phyloP scores from a whole-genome alignment of 2,797 vertebrate genomes.

The Coranthus polyacanthus region DNA sequence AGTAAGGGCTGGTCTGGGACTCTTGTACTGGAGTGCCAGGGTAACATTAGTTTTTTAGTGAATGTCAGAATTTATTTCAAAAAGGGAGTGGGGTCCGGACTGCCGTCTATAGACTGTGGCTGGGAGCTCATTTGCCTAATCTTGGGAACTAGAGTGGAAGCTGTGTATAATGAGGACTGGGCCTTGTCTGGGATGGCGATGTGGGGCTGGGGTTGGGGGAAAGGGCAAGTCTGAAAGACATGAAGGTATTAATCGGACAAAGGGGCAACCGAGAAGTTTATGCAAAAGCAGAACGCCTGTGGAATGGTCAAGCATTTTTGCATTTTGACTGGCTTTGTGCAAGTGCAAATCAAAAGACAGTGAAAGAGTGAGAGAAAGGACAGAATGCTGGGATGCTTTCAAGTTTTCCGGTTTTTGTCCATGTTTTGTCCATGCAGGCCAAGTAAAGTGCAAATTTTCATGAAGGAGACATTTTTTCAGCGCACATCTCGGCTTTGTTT shows the following conservation, averaged over 20 bases:
- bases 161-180: constrained; percentile 85
- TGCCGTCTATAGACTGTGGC: constrained; percentile 81
- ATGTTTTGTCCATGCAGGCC: constrained; percentile 2
- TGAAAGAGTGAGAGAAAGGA: constrained; percentile 55
- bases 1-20: constrained; percentile 11
- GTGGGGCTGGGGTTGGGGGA: constrained; percentile 49
- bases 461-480: constrained; percentile 34
- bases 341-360: constrained; percentile 65
- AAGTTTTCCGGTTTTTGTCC: constrained; percentile 66
- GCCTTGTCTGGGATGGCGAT: constrained; percentile 78
- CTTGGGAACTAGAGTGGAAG: constrained; percentile 91
- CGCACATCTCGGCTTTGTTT: constrained; percentile 53
- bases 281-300: constrained; percentile 78
- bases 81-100: constrained; percentile 70
- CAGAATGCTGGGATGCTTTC: constrained; percentile 54
- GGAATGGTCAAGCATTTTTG: constrained; percentile 85
- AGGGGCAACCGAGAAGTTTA: constrained; percentile 83
- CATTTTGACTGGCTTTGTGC: constrained; percentile 82
- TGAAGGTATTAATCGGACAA: constrained; percentile 88
- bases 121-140: constrained; percentile 90
- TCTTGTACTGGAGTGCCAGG: constrained; percentile 15
- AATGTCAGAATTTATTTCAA: constrained; percentile 67
- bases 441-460: constrained; percentile 50
- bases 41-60: constrained; percentile 42
- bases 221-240: constrained; percentile 81